Percentiles rank a stretch among this genome's conserved stretches.
These are phyloP conservation scores for Heterodera filipjevi DNA, from an alignment of 2,888 invertebrate species.

Conservation along the genomic window DNA sequence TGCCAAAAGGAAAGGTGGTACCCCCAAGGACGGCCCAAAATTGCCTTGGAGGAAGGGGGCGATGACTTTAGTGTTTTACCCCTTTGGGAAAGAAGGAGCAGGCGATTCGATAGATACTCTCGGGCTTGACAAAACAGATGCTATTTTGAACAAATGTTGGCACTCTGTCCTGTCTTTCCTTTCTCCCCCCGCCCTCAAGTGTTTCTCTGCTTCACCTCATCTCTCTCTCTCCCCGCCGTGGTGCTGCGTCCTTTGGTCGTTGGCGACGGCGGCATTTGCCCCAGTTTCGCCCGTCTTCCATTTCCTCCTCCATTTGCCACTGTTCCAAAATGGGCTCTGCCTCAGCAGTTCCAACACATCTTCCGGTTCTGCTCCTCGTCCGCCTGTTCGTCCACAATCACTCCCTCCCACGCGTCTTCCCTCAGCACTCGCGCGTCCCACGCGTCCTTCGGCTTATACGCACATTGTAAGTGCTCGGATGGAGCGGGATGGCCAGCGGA, in stretches of 20 bases:
- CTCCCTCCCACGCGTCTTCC: slow-evolving; percentile 41
- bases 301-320: not conserved
- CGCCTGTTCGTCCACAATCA: not conserved
- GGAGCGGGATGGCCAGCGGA: slow-evolving; percentile 52
- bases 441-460: slow-evolving; percentile 41
- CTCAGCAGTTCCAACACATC: not conserved
- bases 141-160: too few species aligned
- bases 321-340: not conserved
- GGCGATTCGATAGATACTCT: too few species aligned
- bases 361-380: not conserved
- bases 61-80: too few species aligned
- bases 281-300: not conserved
- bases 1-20: too few species aligned
- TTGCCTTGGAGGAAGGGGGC: too few species aligned
- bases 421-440: slow-evolving; percentile 40
- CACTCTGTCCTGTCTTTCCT: too few species aligned
- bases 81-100: too few species aligned
- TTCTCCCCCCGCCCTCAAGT: not conserved
- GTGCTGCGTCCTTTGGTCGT: not conserved
- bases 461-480: slow-evolving; percentile 46
- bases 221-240: not conserved
- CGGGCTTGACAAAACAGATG: too few species aligned
- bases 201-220: too few species aligned
- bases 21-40: too few species aligned
- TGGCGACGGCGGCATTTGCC: not conserved